Evolutionary conservation across 1,140 invertebrate genomes (phyloP), one percentile per base, ranked within the genome.

Genomic region (Tenebrio molitor): DNA sequence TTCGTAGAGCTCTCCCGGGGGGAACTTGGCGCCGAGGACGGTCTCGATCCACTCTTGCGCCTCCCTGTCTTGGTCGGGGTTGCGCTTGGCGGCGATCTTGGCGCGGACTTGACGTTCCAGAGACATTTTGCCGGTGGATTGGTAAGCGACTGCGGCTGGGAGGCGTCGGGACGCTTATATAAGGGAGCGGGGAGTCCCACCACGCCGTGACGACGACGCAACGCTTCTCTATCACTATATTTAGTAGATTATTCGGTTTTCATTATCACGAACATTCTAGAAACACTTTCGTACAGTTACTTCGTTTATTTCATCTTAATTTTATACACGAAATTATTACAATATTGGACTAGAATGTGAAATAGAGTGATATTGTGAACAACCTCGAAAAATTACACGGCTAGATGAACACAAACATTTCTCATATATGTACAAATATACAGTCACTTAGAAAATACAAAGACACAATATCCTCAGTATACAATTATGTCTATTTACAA

Each of bases 11-110:
- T 90, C 87, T 84, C 89, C 90, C 79, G 88, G 87, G 72, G 93
- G 93, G 85, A 98, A 93, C 84, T 91, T 91, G 79, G 95, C 92
- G 36, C 93, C 94, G 50, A 95, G 87, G 62, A 98, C 89, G 29
- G 87, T 83, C 84, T 97, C 95, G 71, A 99, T 93, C 97, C 97
- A 99, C 82, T 90, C 89, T 82, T 97, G 92, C 75, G 92, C 92
- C 85, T 95, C 93, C 50, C 91, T 90, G 86, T 98, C 96, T 83
- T 94, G 90, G 76, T 94, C 90, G 33, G 92, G 89, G 83, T 95
- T 93, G 76, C 96, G 91, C 87, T 97, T 97, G 77, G 92, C 90
- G 82, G 93, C 91, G 86, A 96, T 89, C 89, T 93, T 92, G 81
- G 88, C 88, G 80, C 90, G 89, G 83, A 92, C 91, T 90, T 91